A percentile compares a stretch with the other conserved stretches of the same genome.
These are phyloP conservation scores for Conus betulinus DNA, from an alignment of 1,140 invertebrate species.

Conservation along the genomic window DNA sequence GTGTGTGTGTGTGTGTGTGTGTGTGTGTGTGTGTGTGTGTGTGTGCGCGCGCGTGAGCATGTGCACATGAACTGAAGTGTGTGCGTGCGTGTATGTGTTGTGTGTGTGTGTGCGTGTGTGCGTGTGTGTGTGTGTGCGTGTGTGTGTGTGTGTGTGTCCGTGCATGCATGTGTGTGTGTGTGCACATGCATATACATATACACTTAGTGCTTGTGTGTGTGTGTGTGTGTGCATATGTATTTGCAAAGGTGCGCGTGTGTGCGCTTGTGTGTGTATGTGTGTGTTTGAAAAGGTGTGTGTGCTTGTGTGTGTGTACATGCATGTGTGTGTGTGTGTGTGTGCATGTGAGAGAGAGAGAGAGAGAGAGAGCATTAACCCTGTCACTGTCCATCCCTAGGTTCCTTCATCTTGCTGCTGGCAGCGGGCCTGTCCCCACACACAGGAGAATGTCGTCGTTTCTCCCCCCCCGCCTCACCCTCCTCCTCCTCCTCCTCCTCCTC, in stretches of 20 bases:
- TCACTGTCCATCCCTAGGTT: not conserved
- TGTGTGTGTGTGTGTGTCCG: not conserved
- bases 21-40: not conserved
- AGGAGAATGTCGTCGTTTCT: not conserved
- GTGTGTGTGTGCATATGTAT: not conserved
- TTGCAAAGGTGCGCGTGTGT: not conserved
- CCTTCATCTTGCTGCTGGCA: conserved; percentile 33
- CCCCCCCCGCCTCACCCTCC: not conserved
- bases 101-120: no score
- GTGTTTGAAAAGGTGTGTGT: not conserved
- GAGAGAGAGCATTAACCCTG: not conserved
- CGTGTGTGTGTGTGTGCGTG: no score
- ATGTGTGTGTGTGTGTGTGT: not conserved
- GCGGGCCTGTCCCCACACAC: conserved; percentile 8
- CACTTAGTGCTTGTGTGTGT: not conserved
- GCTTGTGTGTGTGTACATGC: not conserved
- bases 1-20: not conserved
- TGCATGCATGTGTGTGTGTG: not conserved
- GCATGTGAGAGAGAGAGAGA: not conserved
- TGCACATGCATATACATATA: not conserved
- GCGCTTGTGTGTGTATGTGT: not conserved
- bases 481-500: conserved; percentile 23
- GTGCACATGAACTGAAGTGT: not conserved
- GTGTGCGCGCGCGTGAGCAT: not conserved
- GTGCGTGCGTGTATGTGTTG: no score